These are phyloP conservation scores for Ormyrus pomaceus DNA, from an alignment of 2,888 invertebrate genomes.

Conservation along the genomic window DNA sequence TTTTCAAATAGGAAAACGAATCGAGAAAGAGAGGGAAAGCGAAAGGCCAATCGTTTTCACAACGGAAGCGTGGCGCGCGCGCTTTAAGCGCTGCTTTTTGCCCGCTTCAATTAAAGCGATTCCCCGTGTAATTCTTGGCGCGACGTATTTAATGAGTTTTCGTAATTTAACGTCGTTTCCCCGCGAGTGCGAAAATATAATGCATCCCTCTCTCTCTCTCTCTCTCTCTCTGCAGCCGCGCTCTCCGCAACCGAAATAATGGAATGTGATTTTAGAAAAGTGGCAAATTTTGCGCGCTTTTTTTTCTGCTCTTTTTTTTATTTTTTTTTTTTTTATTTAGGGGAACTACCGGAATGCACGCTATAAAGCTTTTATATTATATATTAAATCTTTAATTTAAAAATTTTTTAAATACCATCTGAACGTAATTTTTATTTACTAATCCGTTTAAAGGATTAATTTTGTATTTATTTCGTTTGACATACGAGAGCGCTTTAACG, in stretches of 20 bases:
- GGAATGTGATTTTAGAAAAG: constrained; percentile 11
- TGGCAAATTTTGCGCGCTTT: constrained; percentile 11
- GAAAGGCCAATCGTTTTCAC: constrained; percentile 41
- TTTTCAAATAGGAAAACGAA: constrained; percentile 24
- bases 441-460: too few relatives aligned
- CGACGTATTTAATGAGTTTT: constrained; percentile 44
- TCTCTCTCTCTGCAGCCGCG: too few relatives aligned
- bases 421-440: too few relatives aligned
- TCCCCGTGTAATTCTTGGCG: constrained; percentile 36
- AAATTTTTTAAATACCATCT: too few relatives aligned
- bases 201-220: neutral
- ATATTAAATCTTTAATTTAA: too few relatives aligned
- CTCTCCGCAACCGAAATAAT: neutral
- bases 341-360: too few relatives aligned
- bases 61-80: constrained; percentile 42
- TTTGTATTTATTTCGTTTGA: too few relatives aligned
- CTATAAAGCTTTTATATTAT: too few relatives aligned
- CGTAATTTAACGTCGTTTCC: constrained; percentile 32
- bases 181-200: constrained; percentile 3
- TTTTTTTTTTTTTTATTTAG: too few relatives aligned
- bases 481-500: too few relatives aligned
- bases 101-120: constrained; percentile 48
- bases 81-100: constrained; percentile 41
- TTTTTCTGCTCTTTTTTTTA: neutral
- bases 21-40: constrained; percentile 22